A percentile compares a stretch with the other conserved stretches of the same genome.
Evolutionary conservation across 2,113 vertebrate genomes (phyloP).

Genomic region (Aegithalos caudatus): DNA sequence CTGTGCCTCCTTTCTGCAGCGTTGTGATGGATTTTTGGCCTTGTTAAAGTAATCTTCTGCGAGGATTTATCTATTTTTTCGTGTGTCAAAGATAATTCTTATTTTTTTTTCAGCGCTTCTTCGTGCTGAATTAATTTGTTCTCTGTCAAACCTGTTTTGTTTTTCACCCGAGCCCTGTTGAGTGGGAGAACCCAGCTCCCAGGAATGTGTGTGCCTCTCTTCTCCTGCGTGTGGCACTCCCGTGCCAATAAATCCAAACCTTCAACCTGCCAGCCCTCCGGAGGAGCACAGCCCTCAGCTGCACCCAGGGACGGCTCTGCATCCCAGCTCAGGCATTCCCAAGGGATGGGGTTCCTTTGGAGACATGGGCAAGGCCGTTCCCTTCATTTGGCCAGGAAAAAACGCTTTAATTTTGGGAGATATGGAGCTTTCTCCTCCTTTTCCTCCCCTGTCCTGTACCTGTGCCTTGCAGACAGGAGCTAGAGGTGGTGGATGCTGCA

Average conservation of each 20-base stretch:
- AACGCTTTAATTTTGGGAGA: fast-evolving
- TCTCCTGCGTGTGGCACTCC: slow-evolving; percentile 26
- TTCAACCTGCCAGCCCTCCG: neutral
- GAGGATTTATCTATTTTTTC: slow-evolving; percentile 21
- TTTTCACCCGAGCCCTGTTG: neutral
- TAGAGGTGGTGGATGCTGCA: neutral
- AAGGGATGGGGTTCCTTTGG: neutral
- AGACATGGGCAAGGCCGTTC: neutral
- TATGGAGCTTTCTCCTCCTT: neutral
- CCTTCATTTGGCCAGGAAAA: neutral
- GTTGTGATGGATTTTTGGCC: neutral
- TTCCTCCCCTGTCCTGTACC: neutral
- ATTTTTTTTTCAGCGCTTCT: neutral
- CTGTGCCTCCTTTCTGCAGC: neutral
- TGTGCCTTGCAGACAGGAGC: neutral
- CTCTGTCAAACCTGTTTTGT: slow-evolving; percentile 30
- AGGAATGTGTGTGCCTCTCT: neutral
- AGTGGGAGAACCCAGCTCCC: neutral
- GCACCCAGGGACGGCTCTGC: neutral
- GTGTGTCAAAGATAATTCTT: neutral
- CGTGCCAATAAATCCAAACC: neutral
- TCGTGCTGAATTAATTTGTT: slow-evolving; percentile 26
- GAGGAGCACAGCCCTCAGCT: neutral
- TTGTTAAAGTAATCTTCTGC: neutral
- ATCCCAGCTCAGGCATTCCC: neutral